A percentile compares a stretch with the other conserved stretches of the same genome.
Evolutionary conservation across 2,888 invertebrate species (phyloP).

Genomic region (Nephrotoma appendiculata): DNA sequence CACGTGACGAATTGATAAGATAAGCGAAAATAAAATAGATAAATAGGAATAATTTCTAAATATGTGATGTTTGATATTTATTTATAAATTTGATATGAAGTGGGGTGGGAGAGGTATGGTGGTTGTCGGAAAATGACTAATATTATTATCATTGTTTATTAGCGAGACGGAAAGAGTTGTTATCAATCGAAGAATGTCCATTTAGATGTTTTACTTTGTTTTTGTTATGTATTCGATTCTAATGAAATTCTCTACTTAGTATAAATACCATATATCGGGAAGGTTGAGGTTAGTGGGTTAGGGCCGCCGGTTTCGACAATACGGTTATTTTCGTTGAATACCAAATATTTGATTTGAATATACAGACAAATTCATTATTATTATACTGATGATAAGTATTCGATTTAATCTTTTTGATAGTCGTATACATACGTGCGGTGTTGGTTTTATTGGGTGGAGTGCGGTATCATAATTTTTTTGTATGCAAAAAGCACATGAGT

Average conservation of each 20-base stretch:
- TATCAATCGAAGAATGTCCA: background rate
- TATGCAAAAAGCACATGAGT: no score
- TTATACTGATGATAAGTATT: background rate
- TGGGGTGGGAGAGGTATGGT: background rate
- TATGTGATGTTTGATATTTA: background rate
- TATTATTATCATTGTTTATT: background rate
- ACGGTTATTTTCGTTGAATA: background rate
- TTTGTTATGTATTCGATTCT: background rate
- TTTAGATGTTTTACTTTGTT: background rate
- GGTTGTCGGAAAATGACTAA: background rate
- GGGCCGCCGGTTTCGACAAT: background rate
- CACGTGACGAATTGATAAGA: background rate
- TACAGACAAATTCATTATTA: background rate
- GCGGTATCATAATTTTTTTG: no score
- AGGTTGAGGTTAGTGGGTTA: no score
- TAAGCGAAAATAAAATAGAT: background rate
- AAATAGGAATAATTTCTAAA: background rate
- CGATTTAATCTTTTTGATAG: background rate
- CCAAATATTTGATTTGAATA: background rate
- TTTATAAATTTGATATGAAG: background rate
- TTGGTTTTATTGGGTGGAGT: background rate
- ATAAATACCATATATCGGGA: background rate
- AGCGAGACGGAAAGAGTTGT: background rate
- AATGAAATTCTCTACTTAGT: background rate
- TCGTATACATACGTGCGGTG: background rate